Evolutionary conservation across 2,113 vertebrate genomes (phyloP), one percentile per base, ranked within the genome.

Genomic region (Perca flavescens): DNA sequence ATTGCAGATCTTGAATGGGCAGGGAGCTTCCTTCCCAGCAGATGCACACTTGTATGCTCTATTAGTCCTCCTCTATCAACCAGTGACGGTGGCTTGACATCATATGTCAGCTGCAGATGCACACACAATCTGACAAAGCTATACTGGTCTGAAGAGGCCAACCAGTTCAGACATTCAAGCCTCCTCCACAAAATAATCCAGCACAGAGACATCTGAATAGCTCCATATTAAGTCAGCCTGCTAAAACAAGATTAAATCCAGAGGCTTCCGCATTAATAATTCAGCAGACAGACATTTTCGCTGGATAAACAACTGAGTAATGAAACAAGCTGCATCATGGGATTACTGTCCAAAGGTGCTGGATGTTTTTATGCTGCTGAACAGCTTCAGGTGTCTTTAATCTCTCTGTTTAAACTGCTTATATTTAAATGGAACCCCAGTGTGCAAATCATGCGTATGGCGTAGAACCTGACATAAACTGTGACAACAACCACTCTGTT

Each of bases 1-100:
- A 90, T 84, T 90, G 83, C 79, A 86, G 63, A 82, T 89, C 81
- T 83, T 82, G 74, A 80, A 79, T 77, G 83, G 70, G 82, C 62
- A 22, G 50, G 49, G 81, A 88, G 64, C 88, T 82, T 90, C 84
- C 83, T 80, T 82, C 60, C 83, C 73, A 70, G 62, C 88, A 91
- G 84, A 90, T 87, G 90, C 64, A 75, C 60, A 60, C 67, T 76
- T 1, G 31, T 70, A 15, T 15, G 43, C 79, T 54, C 75, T 50
- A 34, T 79, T 76, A 50, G 63, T 74, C 76, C 61, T 72, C 63
- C 65, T 67, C 68, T 6, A 65, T 64, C 72, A 40, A 62, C 74
- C 65, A 10, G 62, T 76, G 56, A 80, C 62, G 61, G 66, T 17
- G 36, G 50, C 71, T 63, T 65, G 71, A 46, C 83, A 76, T 77